These are phyloP conservation scores for Mergus octosetaceus DNA, from an alignment of 2,797 vertebrate genomes.

Conservation along the genomic window DNA sequence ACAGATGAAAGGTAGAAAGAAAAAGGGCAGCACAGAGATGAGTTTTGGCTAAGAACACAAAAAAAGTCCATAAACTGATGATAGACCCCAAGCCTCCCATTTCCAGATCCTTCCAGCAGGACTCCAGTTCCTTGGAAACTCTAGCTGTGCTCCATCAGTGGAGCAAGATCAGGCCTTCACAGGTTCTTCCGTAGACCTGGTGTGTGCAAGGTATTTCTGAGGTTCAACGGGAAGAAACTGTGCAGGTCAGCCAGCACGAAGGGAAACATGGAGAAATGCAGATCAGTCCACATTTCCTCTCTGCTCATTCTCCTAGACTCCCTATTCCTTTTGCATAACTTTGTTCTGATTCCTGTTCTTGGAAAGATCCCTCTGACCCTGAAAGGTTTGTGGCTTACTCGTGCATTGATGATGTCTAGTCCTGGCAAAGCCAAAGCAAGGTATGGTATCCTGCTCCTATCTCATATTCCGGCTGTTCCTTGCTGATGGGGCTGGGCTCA, in stretches of 20 bases:
- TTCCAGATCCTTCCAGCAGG: background rate
- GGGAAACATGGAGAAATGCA: background rate
- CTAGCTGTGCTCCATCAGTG: background rate
- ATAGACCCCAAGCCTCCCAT: background rate
- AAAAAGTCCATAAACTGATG: background rate
- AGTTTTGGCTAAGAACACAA: no score
- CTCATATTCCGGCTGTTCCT: background rate
- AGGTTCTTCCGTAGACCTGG: background rate
- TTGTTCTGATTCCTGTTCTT: background rate
- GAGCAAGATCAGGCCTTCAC: background rate
- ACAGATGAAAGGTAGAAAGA: background rate
- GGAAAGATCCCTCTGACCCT: background rate
- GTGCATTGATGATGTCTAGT: background rate
- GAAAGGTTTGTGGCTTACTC: background rate
- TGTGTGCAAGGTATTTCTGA: background rate
- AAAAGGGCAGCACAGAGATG: background rate
- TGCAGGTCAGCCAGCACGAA: background rate
- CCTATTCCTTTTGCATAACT: fast-evolving
- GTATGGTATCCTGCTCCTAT: background rate
- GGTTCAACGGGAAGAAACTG: background rate
- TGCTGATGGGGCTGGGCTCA: background rate
- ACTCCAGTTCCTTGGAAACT: background rate
- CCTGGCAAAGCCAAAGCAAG: background rate
- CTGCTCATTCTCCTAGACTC: background rate
- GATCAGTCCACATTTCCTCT: background rate